Percentiles rank a stretch among this genome's conserved stretches.
Conservation (phyloP, 2,113 vertebrate genomes). For the Nasalis larvatus region DNA sequence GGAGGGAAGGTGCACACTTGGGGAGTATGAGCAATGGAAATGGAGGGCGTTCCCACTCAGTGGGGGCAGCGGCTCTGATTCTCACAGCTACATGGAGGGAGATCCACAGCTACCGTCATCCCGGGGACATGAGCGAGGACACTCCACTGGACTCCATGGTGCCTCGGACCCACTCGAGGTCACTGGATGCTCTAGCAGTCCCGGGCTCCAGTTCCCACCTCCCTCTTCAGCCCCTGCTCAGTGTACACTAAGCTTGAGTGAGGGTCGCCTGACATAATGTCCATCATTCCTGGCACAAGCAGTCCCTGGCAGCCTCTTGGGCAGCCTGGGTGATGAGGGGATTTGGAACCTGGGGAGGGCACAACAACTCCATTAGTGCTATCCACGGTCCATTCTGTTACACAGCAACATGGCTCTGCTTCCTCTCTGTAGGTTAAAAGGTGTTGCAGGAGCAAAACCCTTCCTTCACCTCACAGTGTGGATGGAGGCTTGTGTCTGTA, state of each 20-base stretch:
- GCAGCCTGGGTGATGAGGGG: background rate
- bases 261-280: background rate
- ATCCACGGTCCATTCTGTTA: background rate
- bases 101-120: background rate
- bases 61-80: background rate
- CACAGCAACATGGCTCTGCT: background rate
- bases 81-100: fast-evolving
- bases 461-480: background rate
- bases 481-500: fast-evolving
- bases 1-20: background rate
- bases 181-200: background rate
- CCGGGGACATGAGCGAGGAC: fast-evolving
- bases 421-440: background rate
- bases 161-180: background rate
- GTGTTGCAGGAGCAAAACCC: too few species aligned
- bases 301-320: background rate
- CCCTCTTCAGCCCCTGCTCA: background rate
- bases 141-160: too few species aligned
- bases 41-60: fast-evolving
- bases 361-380: background rate
- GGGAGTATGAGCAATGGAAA: too few species aligned
- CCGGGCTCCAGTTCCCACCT: background rate
- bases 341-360: background rate
- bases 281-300: background rate
- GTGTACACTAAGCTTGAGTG: too few species aligned